Evolutionary conservation across 2,888 invertebrate genomes (phyloP).

Genomic region (Agrochola lota): DNA sequence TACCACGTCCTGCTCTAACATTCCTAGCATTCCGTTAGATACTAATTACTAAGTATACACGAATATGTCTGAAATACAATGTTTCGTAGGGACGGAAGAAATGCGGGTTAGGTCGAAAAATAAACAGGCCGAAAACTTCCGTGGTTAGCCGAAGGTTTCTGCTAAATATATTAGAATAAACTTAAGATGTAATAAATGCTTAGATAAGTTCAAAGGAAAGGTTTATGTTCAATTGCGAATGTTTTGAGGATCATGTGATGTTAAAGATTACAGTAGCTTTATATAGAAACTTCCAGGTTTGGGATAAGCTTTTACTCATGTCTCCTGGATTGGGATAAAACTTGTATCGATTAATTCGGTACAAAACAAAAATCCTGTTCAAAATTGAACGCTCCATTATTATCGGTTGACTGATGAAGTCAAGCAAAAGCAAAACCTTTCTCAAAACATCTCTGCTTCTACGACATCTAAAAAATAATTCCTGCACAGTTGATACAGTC

Average conservation of each 20-base stretch:
- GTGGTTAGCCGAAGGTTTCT: too few relatives aligned
- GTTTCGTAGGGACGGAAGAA: conserved; percentile 21
- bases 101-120: too few relatives aligned
- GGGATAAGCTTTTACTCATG: too few relatives aligned
- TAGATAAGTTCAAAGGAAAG: not conserved
- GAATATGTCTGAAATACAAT: conserved; percentile 15
- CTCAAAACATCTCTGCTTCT: not conserved
- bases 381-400: not conserved
- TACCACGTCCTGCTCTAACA: not conserved
- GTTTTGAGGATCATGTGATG: not conserved
- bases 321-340: not conserved
- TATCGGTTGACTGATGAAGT: too few relatives aligned
- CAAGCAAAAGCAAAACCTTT: not conserved
- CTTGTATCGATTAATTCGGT: too few relatives aligned
- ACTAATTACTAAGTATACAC: conserved; percentile 35
- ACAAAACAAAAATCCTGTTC: not conserved
- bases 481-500: not conserved
- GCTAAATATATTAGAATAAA: too few relatives aligned
- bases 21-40: conserved; percentile 23
- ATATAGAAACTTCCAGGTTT: not conserved
- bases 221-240: not conserved
- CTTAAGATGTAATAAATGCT: not conserved
- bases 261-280: too few relatives aligned
- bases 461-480: not conserved
- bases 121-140: conserved; percentile 5